Evolutionary conservation across 2,113 vertebrate species (phyloP).

Genomic region (Tichodroma muraria): DNA sequence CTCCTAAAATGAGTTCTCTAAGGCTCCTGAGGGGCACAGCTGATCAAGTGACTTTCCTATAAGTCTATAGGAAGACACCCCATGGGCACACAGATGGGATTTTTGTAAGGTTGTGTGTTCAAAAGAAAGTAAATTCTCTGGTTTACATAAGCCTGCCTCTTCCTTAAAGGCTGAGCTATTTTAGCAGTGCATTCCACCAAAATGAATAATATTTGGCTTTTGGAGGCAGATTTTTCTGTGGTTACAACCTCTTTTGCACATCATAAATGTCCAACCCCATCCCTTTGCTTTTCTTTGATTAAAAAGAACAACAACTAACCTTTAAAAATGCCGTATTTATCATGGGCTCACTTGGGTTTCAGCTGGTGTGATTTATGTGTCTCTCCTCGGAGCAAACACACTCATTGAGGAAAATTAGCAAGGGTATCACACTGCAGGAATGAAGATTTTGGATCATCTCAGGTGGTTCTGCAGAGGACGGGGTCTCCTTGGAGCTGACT

Average conservation of each 20-base stretch:
- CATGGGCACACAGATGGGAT: not conserved
- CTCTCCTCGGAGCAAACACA: not conserved
- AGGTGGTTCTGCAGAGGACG: not conserved
- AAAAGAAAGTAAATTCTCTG: not conserved
- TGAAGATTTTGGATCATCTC: not conserved
- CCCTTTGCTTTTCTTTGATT: slow-evolving; percentile 57
- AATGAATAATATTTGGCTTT: slow-evolving; percentile 61
- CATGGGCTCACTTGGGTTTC: not conserved
- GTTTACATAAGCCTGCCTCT: slow-evolving; percentile 24
- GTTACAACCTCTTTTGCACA: slow-evolving; percentile 55
- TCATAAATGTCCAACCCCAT: slow-evolving; percentile 43
- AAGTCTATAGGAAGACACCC: not conserved
- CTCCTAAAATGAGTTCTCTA: not conserved
- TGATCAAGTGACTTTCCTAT: fast-evolving
- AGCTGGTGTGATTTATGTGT: not conserved
- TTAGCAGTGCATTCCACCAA: slow-evolving; percentile 34
- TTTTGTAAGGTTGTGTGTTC: not conserved
- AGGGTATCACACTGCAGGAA: not conserved
- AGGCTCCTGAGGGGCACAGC: not conserved
- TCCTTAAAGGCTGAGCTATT: slow-evolving; percentile 53
- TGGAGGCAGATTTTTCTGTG: slow-evolving; percentile 53
- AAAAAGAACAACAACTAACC: slow-evolving; percentile 39
- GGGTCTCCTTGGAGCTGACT: not conserved
- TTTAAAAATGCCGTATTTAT: slow-evolving; percentile 9
- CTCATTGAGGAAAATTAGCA: not conserved